Evolutionary conservation across 2,113 vertebrate species (phyloP), one percentile per base, ranked within the genome.

Genomic region (Toxotes chatareus): DNA sequence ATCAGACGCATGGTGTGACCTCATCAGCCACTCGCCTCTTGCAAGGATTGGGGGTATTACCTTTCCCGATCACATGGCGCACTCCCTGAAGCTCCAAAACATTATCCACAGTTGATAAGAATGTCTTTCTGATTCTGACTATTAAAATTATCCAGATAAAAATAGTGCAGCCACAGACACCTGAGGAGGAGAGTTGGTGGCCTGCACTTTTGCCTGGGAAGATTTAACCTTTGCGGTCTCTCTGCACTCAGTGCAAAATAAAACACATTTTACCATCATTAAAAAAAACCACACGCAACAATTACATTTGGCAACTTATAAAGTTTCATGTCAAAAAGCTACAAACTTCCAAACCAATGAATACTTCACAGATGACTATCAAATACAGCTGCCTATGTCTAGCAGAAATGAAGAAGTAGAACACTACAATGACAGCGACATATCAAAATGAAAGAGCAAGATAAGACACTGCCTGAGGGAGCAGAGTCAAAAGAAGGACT

Each of bases 1-100:
- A 92, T 94, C 87, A 87, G 56, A 76, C 27, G 47, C 80, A 44
- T 51, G 64, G 61, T 69, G 73, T 83, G 88, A 89, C 87, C 86
- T 93, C 92, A 90, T 90, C 71, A 83, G 77, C 36, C 51, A 10
- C 76, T 86, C 32, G 61, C 80, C 71, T 86, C 66, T 76, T 42
- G 66, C 60, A 79, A 57, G 77, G 65, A 79, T 59, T 73, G 77
- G 62, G 68, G 73, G 84, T 74, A 80, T 85, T 80, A 74, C 57
- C 76, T 81, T 65, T 74, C 66, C 71, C 59, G 71, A 85, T 79
- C 23, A 5, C 62, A 62, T 11, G 67, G 60, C 64, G 36, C 47
- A 60, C 65, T 69, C 74, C 75, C 82, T 68, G 44, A 80, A 77
- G 64, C 76, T 63, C 32, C 60, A 69, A 71, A 79, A 85, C 61